Evolutionary conservation across 23 tunicate species (phyloP).

Genomic region (Botrylloides violaceus): DNA sequence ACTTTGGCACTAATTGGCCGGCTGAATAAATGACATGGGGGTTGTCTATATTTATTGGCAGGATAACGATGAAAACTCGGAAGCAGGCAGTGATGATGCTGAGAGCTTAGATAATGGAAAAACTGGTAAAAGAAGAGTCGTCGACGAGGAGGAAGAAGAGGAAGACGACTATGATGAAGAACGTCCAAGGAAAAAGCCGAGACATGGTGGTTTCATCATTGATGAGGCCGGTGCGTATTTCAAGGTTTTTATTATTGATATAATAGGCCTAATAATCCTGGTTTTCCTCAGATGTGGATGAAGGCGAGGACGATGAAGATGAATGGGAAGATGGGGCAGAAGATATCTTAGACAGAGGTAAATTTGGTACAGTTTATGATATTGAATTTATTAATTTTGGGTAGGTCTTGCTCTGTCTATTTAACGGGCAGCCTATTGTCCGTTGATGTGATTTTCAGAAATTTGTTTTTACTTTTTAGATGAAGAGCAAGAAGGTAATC

Average conservation of each 20-base stretch:
- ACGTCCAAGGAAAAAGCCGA: conserved; percentile 56
- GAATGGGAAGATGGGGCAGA: conserved; percentile 91
- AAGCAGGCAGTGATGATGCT: conserved; percentile 87
- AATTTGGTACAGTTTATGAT: not conserved
- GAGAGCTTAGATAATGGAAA: conserved; percentile 60
- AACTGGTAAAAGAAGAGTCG: not conserved
- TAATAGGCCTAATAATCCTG: not conserved
- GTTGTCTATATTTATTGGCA: too few relatives aligned
- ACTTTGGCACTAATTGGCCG: too few relatives aligned
- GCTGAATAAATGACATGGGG: not conserved
- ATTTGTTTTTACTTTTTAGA: conserved; percentile 1
- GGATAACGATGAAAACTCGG: conserved; percentile 54
- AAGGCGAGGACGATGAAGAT: conserved; percentile 70
- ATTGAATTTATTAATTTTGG: too few relatives aligned
- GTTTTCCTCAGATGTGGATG: conserved; percentile 69
- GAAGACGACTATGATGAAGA: conserved; percentile 28
- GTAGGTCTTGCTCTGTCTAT: too few relatives aligned
- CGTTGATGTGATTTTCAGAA: too few relatives aligned
- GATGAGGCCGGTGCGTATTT: conserved; percentile 76
- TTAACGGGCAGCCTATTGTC: too few relatives aligned
- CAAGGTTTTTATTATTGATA: too few relatives aligned
- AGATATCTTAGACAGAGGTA: conserved; percentile 74
- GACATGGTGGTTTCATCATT: conserved; percentile 75
- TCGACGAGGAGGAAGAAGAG: conserved; percentile 36
- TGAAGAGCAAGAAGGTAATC: conserved; percentile 35